A percentile compares a stretch with the other conserved stretches of the same genome.
These are phyloP conservation scores for Tupaia tana DNA, from an alignment of 2,113 vertebrate genomes.

Conservation along the genomic window DNA sequence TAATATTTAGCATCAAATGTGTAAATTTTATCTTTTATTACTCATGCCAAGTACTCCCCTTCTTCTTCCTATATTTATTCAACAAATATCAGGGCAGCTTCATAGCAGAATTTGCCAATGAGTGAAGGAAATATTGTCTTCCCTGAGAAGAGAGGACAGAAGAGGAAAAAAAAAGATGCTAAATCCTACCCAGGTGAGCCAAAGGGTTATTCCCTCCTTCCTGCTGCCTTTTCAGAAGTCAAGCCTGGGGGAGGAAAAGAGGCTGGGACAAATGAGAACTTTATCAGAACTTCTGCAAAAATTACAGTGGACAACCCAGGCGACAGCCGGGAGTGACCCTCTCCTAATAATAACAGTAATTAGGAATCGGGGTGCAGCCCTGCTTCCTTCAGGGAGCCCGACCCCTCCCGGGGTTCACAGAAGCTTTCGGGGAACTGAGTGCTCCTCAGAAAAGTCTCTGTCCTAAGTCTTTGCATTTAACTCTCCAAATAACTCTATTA, in stretches of 20 bases:
- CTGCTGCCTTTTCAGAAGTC: not conserved
- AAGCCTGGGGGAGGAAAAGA: not conserved
- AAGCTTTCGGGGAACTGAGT: not conserved
- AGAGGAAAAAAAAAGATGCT: not conserved
- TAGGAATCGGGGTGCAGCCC: not conserved
- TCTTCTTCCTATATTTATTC: not conserved
- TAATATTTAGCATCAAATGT: not conserved
- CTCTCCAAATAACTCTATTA: not conserved
- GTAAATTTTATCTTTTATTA: not conserved
- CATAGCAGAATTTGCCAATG: not conserved
- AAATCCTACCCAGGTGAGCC: not conserved
- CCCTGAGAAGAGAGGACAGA: fast-evolving
- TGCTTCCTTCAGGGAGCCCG: not conserved
- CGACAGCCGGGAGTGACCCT: not conserved
- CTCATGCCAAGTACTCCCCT: not conserved
- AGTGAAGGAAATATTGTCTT: not conserved
- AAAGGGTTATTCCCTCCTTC: not conserved
- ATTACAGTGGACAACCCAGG: not conserved
- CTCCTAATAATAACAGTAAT: not conserved
- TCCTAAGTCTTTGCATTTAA: not conserved
- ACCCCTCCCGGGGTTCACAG: not conserved
- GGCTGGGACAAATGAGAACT: not conserved
- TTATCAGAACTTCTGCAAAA: not conserved
- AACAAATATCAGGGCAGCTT: not conserved
- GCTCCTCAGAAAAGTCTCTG: not conserved